Percentiles rank a stretch among this genome's conserved stretches.
phyloP scores from a whole-genome alignment of 1,140 invertebrate genomes.

The Microplitis demolitor region DNA sequence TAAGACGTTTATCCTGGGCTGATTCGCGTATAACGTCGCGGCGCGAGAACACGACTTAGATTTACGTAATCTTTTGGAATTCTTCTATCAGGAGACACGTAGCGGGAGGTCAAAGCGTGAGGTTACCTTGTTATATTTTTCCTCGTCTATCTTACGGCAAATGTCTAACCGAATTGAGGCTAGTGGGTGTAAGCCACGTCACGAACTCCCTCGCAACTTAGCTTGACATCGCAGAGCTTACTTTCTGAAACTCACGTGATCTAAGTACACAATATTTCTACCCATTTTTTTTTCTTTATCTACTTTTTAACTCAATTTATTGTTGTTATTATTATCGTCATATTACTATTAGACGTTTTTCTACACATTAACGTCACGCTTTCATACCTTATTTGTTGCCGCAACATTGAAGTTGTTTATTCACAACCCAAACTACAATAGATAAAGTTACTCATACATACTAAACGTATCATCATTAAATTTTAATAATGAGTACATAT shows the following conservation, averaged over 20 bases:
- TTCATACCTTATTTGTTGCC: no score
- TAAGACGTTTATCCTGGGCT: background rate
- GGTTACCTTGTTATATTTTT: background rate
- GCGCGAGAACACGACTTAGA: constrained; percentile 4
- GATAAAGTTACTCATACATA: no score
- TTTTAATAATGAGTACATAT: no score
- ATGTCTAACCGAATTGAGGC: constrained; percentile 17
- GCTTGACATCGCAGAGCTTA: constrained; percentile 1
- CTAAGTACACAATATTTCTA: background rate
- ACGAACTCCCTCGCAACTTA: constrained; percentile 5
- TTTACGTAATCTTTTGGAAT: constrained; percentile 32
- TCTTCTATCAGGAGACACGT: constrained; percentile 16
- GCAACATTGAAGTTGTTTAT: no score
- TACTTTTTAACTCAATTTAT: background rate
- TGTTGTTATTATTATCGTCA: no score
- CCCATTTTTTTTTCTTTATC: background rate
- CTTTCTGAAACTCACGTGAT: background rate
- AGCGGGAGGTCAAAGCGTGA: constrained; percentile 24
- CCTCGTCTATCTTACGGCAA: background rate
- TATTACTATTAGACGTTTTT: no score
- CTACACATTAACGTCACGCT: no score
- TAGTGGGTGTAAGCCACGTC: constrained; percentile 2
- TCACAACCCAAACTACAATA: no score
- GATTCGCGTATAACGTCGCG: background rate
- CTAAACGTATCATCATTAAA: no score